Evolutionary conservation across 2,888 invertebrate genomes (phyloP), one percentile per base, ranked within the genome.

Genomic region (Nomada fabriciana): DNA sequence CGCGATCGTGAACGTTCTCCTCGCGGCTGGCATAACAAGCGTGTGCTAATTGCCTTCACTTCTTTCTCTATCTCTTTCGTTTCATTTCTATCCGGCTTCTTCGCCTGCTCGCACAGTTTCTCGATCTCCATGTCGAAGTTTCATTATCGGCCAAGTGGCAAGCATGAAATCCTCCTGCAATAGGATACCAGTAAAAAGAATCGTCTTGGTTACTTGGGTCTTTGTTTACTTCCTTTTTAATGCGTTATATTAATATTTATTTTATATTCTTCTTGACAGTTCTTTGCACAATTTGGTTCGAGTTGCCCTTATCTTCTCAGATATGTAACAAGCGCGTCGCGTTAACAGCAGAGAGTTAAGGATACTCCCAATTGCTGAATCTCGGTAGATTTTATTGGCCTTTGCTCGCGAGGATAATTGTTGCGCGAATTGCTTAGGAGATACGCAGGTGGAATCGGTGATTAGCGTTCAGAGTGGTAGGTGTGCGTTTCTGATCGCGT

Each of bases 41-140:
- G 91, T 88, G 91, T 89, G 91, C 91, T 92, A 92, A 92, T 92
- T 92, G 90, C 89, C 82, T 71, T 76, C 73, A 52, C 61, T 77
- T 83, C 82, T 76, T 67, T 67, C 69, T 82, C 82, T 82, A 65
- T 73, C 76, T 64, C 75, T 63, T 82, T 67, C 68, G 68, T 42
- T 64, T 50, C 61, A 4, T 57, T 69, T 25, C 29, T 59, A 15
- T 52, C 55, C 15, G 23, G 23, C 25, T 59, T 59, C 18, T 72
- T 50, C 65, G 53, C 25, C 20, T 57, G 42, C 47, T 43, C 23
- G 23, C 20, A 76, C 36, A 42, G 72, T 72, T 75, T 23, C 70
- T 68, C 74, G 68, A 69, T 73, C 55, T 70, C 76, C 64, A 11
- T 57, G 42, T 36, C 13, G 52, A 65, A 74, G 77, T 52, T 77